Evolutionary conservation across 2,888 invertebrate species (phyloP).

Genomic region (Apodemia mormo): DNA sequence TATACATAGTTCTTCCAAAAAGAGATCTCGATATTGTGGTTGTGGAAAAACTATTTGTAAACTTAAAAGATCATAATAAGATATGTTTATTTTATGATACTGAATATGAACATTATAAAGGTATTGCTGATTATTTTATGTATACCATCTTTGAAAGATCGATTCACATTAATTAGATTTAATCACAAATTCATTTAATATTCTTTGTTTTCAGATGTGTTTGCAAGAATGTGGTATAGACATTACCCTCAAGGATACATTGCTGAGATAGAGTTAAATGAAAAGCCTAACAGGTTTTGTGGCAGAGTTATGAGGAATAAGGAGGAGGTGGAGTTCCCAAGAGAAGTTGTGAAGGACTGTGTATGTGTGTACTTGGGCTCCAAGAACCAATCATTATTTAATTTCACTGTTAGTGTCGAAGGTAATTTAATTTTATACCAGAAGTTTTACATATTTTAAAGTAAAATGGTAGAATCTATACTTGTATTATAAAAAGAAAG

Average conservation of each 20-base stretch:
- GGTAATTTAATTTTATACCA: conserved; percentile 49
- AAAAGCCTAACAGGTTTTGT: conserved; percentile 48
- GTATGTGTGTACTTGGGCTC: conserved; percentile 85
- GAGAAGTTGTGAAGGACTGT: conserved; percentile 71
- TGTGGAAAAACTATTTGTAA: conserved; percentile 43
- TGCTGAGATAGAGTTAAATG: conserved; percentile 55
- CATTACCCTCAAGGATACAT: conserved; percentile 57
- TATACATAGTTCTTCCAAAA: conserved; percentile 87
- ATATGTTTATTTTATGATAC: conserved; percentile 86
- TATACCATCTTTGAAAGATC: too few species aligned
- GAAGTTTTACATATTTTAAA: too few species aligned
- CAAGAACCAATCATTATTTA: conserved; percentile 84
- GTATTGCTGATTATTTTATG: conserved; percentile 47
- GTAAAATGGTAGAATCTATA: too few species aligned
- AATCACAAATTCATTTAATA: too few species aligned
- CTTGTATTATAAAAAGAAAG: too few species aligned
- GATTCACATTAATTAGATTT: too few species aligned
- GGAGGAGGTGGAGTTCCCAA: conserved; percentile 43
- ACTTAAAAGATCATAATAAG: conserved; percentile 49
- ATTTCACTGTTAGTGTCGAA: conserved; percentile 80
- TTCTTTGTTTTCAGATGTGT: conserved; percentile 48
- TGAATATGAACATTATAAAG: conserved; percentile 83
- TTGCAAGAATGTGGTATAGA: conserved; percentile 55
- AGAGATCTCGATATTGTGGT: conserved; percentile 74
- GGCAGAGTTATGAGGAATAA: conserved; percentile 57